Base-by-base conservation (phyloP, 2,888 invertebrate genomes). In the Ceraclea dissimilis region DNA sequence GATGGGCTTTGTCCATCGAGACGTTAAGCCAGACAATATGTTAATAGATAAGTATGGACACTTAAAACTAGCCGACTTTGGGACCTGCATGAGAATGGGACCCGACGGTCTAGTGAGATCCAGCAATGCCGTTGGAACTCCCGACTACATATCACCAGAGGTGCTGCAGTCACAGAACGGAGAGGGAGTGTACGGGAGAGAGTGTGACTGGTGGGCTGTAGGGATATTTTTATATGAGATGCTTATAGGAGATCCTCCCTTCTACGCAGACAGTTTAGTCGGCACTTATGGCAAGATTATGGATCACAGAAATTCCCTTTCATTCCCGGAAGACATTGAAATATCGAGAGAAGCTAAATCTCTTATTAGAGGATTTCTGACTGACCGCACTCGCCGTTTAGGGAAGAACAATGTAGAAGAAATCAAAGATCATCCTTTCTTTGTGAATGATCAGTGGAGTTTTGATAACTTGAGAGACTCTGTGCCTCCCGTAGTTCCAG, bases 171-270 rank as follows among this genome's bases (percentile, higher is more conserved):
- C 96, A 34, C 97, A 97, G 75, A 95, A 95, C 63, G 90, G 91
- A 39, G 92, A 93, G 69, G 94, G 94, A 57, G 90, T 93, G 59
- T 99, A 99, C 72, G 98, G 98, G 0, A 81, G 94, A 46, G 98
- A 99, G 74, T 97, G 96, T 76, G 97, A 98, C 75, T 97, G 95
- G 94, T 98, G 97, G 97, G 96, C 97, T 18, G 97, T 98, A 21
- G 99, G 99, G 54, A 96, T 99, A 66, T 95, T 99, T 73, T 83
- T 99, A 2, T 99, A 95, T 73, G 99, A 99, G 81, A 97, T 99
- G 97, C 79, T 99, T 53, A 90, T 95, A 58, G 96, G 96, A 6
- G 99, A 99, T 72, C 96, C 99, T 11, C 99, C 99, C 0, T 99
- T 99, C 75, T 98, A 94, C 75, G 98, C 98, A 2, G 99, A 99